Evolutionary conservation across 2,113 vertebrate genomes (phyloP).

Genomic region (Cranoglanis bouderius): DNA sequence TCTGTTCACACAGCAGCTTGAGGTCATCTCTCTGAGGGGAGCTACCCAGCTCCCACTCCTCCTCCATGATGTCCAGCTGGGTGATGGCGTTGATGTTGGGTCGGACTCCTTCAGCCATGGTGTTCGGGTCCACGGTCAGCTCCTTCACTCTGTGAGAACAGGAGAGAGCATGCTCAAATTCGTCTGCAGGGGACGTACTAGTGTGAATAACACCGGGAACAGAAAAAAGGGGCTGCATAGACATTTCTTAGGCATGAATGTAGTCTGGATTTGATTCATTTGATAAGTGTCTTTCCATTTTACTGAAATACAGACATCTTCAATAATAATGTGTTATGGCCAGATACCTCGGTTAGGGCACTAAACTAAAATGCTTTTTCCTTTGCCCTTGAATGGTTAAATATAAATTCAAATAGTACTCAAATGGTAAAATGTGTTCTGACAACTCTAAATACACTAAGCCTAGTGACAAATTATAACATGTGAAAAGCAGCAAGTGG

Average conservation of each 20-base stretch:
- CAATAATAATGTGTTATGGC: neutral
- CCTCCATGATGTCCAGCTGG: conserved; percentile 89
- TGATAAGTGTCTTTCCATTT: neutral
- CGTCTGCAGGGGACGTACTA: neutral
- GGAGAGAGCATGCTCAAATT: conserved; percentile 8
- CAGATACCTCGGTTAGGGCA: neutral
- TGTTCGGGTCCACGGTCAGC: conserved; percentile 85
- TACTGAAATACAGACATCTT: neutral
- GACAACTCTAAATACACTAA: neutral
- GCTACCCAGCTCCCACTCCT: conserved; percentile 87
- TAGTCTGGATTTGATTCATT: neutral
- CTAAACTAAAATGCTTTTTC: neutral
- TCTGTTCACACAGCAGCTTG: conserved; percentile 98
- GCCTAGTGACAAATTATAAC: neutral
- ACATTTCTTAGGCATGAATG: neutral
- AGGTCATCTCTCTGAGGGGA: conserved; percentile 97
- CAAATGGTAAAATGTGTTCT: neutral
- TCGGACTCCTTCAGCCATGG: conserved; percentile 80
- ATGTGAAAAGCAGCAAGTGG: neutral
- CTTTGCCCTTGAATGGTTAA: neutral
- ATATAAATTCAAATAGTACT: neutral
- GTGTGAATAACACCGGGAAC: conserved; percentile 33
- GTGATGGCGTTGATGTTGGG: conserved; percentile 83
- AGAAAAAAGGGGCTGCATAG: neutral
- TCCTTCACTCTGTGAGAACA: conserved; percentile 87